These are phyloP conservation scores for Mongoloraphidia duomilia DNA, from an alignment of 2,888 invertebrate species.

Conservation along the genomic window DNA sequence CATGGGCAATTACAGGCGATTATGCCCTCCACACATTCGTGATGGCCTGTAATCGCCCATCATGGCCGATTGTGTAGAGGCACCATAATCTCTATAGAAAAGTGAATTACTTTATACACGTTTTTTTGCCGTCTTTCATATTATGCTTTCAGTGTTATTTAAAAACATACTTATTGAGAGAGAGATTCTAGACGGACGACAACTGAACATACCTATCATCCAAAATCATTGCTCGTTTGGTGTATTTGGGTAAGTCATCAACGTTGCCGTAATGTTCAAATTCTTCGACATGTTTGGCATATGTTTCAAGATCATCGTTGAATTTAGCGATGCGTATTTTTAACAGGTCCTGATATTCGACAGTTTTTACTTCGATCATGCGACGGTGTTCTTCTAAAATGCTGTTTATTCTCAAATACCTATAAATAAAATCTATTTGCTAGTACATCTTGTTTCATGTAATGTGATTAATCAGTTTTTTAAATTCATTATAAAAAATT, in stretches of 20 bases:
- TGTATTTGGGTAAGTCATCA: constrained; percentile 66
- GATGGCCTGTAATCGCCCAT: no score
- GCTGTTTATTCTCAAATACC: constrained; percentile 63
- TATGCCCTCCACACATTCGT: no score
- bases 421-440: constrained; percentile 17
- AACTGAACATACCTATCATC: constrained; percentile 42
- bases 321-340: constrained; percentile 69
- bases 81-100: not conserved
- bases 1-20: no score
- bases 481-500: no score
- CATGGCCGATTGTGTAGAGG: not conserved
- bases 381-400: constrained; percentile 71
- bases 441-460: no score
- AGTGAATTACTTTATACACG: not conserved
- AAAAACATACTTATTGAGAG: no score
- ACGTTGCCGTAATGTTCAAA: constrained; percentile 80
- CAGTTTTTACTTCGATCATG: constrained; percentile 65
- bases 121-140: not conserved
- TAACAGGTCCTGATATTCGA: constrained; percentile 73
- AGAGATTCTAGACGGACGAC: not conserved
- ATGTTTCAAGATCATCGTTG: constrained; percentile 64
- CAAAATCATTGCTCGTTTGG: constrained; percentile 62
- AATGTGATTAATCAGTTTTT: no score
- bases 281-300: constrained; percentile 67
- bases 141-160: no score